Conservation (phyloP, 2,888 invertebrate species). For the Agrenia bidenticulata region DNA sequence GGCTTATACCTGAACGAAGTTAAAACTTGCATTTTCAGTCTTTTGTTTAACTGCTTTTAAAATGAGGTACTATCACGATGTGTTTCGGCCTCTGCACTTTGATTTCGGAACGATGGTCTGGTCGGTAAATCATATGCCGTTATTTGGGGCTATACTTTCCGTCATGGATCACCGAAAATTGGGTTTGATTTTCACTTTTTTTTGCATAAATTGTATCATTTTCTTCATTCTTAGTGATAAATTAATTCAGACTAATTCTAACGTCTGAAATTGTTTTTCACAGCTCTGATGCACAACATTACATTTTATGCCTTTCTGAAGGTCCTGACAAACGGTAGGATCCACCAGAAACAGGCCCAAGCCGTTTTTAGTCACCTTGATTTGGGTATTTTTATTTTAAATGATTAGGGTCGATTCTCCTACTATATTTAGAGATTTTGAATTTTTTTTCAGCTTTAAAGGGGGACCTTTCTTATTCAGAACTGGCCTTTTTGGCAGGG, state of each 20-base stretch:
- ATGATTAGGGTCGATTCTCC: too few species aligned
- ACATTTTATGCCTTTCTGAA: slow-evolving; percentile 29
- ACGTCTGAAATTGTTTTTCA: neutral
- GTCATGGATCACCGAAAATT: slow-evolving; percentile 28
- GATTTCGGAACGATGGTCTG: slow-evolving; percentile 34
- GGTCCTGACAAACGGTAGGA: slow-evolving; percentile 30
- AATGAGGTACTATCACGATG: slow-evolving; percentile 31
- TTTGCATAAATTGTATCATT: too few species aligned
- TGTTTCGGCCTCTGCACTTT: slow-evolving; percentile 33
- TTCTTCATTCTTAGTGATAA: too few species aligned
- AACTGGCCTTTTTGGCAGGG: slow-evolving; percentile 28
- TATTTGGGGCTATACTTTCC: slow-evolving; percentile 28
- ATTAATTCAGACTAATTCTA: neutral
- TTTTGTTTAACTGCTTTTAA: too few species aligned
- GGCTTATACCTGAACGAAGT: too few species aligned
- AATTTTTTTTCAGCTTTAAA: slow-evolving; percentile 13
- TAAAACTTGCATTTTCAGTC: too few species aligned
- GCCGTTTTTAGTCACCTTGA: slow-evolving; percentile 28
- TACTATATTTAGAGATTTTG: too few species aligned
- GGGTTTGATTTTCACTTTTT: too few species aligned
- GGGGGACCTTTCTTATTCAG: slow-evolving; percentile 29
- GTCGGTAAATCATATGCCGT: slow-evolving; percentile 33
- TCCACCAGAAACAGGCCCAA: slow-evolving; percentile 24
- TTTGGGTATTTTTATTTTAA: slow-evolving; percentile 18
- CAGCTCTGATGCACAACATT: slow-evolving; percentile 28